Evolutionary conservation across 2,888 invertebrate genomes (phyloP), one percentile per base, ranked within the genome.

Genomic region (Meandrusa payeni): DNA sequence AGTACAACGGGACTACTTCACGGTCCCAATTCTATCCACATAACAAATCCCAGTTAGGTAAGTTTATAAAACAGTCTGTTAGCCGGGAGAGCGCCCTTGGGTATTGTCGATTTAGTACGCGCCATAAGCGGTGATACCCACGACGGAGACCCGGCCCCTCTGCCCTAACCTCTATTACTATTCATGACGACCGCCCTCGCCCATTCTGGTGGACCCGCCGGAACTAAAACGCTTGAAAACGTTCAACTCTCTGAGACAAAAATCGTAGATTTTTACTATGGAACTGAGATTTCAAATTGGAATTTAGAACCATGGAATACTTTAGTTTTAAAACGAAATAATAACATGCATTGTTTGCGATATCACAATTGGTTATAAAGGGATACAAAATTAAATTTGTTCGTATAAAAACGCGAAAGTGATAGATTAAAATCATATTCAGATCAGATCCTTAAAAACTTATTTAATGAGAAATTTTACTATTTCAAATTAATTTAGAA

Each of bases 31-130:
- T 40, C 19, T 23, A 34, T 40, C 24, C 32, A 41, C 31, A 47
- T 47, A 49, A 51, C 47, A 55, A 54, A 77, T 69, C 69, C 58
- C 57, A 34, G 51, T 49, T 64, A 67, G 62, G 65, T 63, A 61
- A 64, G 59, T 57, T 67, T 65, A 69, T 76, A 68, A 75, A 77
- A 76, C 65, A 69, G 75, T 72, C 69, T 64, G 69, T 79, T 76
- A 75, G 72, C 57, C 53, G 54, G 58, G 53, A 54, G 55, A 55
- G 61, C 54, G 64, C 80, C 78, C 73, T 47, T 51, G 82, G 73
- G 80, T 74, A 76, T 79, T 72, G 81, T 79, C 79, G 78, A 87
- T 87, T 87, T 85, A 73, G 76, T 75, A 83, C 82, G 83, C 81
- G 77, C 86, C 83, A 82, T 86, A 85, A 81, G 82, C 76, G 71